Base-by-base conservation (phyloP, 2,888 invertebrate species). In the Drosophila melanosoma region DNA sequence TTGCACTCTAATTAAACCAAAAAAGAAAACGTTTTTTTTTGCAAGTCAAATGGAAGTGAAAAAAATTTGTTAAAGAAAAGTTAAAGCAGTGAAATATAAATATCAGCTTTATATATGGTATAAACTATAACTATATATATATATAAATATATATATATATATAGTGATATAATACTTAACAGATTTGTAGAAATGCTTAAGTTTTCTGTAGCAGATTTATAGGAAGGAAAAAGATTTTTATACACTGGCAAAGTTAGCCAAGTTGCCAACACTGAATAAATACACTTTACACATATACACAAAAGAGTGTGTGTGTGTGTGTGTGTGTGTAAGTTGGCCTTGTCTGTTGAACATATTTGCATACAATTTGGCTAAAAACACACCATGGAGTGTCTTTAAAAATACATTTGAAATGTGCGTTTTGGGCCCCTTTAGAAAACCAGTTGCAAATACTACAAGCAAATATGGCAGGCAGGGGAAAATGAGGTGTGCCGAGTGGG, bases 361-460 rank as follows among this genome's bases (percentile, higher is more conserved):
- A 87, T 87, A 89, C 87, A 89, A 87, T 87, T 87, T 89, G 87
- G 78, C 83, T 87, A 87, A 87, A 87, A 87, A 87, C 87, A 89
- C 89, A 85, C 83, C 83, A 80, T 73, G 74, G 87, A 82, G 83
- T 87, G 76, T 84, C 89, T 87, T 89, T 87, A 87, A 89, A 87
- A 87, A 89, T 87, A 87, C 89, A 89, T 89, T 86, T 76, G 60
- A 69, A 75, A 71, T 77, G 82, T 81, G 75, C 66, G 74, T 74
- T 52, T 56, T 56, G 54, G 54, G 49, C 38, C 75, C 54, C 29
- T 36, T 36, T 35, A 35, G 29, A 51, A 29, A 15, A 17, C 32
- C 36, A 35, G 35, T 52, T 52, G 29, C 42, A 36, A 59, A 51
- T 45, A 54, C 59, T 11, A 54, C 54, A n/a, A 56, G 45, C 23